Base-by-base conservation (phyloP, 2,113 vertebrate species). In the Rhinopomastus cyanomelas region DNA sequence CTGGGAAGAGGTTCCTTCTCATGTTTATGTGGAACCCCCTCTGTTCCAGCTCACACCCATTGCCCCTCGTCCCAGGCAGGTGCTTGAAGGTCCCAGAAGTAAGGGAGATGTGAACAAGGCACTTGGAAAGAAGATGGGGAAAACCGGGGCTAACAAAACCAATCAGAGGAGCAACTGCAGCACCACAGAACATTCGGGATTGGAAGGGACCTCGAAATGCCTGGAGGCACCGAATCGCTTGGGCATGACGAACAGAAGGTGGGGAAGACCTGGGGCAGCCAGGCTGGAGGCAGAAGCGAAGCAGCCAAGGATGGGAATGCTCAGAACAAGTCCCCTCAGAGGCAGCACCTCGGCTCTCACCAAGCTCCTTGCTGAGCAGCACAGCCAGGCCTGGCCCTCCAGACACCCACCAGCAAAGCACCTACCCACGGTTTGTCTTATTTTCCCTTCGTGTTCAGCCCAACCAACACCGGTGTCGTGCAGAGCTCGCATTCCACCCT, bases 401-500 rank as follows among this genome's bases (percentile, higher is more conserved):
- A 53, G 36, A 23, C 23, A 4, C 49, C 8, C 48, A 16, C 3
- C 22, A 68, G 34, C 12, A 26, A 60, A 52, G 52, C 11, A 5
- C 9, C 42, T 14, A 49, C 64, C 51, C 44, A 12, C 0, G 0
- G 23, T 67, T 27, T 27, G 8, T 7, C 39, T 21, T 21, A 30
- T 39, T 74, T 57, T 6, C 4, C 4, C 42, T 29, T 36, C 11
- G 12, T 25, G 80, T 42, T 44, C 46, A 4, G 23, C 4, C 36
- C 21, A 44, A 78, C 18, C 1, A 2, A 37, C 19, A 18, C 21
- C 21, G 13, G 52, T 12, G 6, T 17, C 12, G 7, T 36, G 4
- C 46, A 20, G 34, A 49, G 66, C 37, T 39, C 11, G 0, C 67
- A 22, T 44, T 56, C 51, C 75, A 76, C 21, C 8, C 76, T 21